A percentile compares a stretch with the other conserved stretches of the same genome.
phyloP scores from a whole-genome alignment of 2,888 invertebrate genomes.

The Cephus rjabovi region DNA sequence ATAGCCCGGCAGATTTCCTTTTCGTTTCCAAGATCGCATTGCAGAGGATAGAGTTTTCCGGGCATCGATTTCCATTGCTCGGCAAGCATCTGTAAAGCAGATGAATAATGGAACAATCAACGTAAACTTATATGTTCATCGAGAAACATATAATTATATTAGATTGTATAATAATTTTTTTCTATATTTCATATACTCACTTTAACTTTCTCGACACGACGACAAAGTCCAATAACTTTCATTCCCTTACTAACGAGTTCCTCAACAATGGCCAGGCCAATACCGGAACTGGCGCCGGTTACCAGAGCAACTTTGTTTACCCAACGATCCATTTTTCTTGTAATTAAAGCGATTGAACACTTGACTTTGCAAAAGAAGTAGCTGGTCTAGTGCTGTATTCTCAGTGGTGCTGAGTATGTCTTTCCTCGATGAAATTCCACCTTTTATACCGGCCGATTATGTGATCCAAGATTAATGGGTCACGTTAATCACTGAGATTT shows the following conservation, averaged over 20 bases:
- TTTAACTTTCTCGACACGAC: slow-evolving; percentile 58
- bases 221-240: slow-evolving; percentile 64
- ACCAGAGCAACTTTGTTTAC: slow-evolving; percentile 10
- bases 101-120: not conserved
- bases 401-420: not conserved
- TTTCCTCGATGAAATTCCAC: not conserved
- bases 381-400: not conserved
- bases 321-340: slow-evolving; percentile 12
- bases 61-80: slow-evolving; percentile 37
- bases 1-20: slow-evolving; percentile 68
- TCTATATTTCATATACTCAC: slow-evolving; percentile 22
- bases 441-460: not conserved
- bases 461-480: slow-evolving; percentile 2
- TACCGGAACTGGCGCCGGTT: slow-evolving; percentile 13
- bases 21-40: slow-evolving; percentile 70
- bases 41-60: slow-evolving; percentile 59
- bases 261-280: slow-evolving; percentile 4
- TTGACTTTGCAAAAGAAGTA: not conserved
- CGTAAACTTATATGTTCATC: not conserved
- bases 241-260: slow-evolving; percentile 32
- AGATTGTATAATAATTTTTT: not conserved
- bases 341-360: not conserved
- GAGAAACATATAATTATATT: not conserved
- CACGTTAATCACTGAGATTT: not conserved
- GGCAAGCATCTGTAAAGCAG: slow-evolving; percentile 27